Conservation (phyloP, 2,888 invertebrate species). For the Gordius sp. region DNA sequence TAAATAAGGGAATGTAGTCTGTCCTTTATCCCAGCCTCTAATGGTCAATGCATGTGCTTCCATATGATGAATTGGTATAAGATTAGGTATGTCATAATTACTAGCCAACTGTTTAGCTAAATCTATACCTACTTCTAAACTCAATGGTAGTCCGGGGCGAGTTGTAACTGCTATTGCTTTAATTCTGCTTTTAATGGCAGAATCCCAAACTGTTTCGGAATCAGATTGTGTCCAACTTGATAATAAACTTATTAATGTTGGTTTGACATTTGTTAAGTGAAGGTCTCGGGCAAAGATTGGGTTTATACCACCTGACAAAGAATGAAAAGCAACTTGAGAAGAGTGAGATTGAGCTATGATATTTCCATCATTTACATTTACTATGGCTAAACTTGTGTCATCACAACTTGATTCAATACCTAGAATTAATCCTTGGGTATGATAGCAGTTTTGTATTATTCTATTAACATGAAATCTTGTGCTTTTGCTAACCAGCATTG, state of each 20-base stretch:
- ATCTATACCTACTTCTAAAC: slow-evolving; percentile 49
- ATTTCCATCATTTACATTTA: background rate
- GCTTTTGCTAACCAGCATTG: too few relatives aligned
- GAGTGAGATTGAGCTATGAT: background rate
- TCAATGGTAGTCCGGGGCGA: slow-evolving; percentile 54
- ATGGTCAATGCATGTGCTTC: slow-evolving; percentile 67
- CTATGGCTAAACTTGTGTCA: slow-evolving; percentile 61
- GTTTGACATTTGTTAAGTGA: slow-evolving; percentile 48
- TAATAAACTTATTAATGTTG: slow-evolving; percentile 43
- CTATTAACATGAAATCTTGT: too few relatives aligned
- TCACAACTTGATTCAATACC: slow-evolving; percentile 94
- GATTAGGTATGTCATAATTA: slow-evolving; percentile 31
- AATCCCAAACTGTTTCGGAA: background rate
- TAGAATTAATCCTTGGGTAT: slow-evolving; percentile 27
- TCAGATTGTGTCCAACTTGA: background rate
- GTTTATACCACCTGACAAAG: slow-evolving; percentile 52
- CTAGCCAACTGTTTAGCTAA: slow-evolving; percentile 28
- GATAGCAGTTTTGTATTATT: too few relatives aligned
- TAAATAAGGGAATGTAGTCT: slow-evolving; percentile 57
- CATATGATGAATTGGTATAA: slow-evolving; percentile 92
- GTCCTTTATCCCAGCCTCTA: slow-evolving; percentile 26
- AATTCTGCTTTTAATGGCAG: too few relatives aligned
- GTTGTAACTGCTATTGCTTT: slow-evolving; percentile 71
- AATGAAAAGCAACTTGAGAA: background rate
- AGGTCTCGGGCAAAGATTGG: slow-evolving; percentile 55